phyloP scores from a whole-genome alignment of 2,113 vertebrate genomes.

The Poeciliopsis occidentalis region DNA sequence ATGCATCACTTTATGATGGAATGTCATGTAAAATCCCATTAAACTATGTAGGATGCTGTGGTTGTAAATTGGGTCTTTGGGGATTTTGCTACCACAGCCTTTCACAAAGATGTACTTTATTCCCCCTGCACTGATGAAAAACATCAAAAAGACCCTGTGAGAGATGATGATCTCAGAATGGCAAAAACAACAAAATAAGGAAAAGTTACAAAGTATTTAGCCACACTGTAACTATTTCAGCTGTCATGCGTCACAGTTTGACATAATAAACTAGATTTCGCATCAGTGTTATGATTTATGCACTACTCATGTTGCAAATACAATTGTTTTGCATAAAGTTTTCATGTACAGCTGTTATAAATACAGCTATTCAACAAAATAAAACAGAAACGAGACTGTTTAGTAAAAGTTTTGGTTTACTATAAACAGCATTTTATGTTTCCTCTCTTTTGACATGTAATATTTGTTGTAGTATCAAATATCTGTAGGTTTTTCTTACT shows the following conservation, averaged over 20 bases:
- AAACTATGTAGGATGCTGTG: too few relatives aligned
- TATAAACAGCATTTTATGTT: constrained; percentile 5
- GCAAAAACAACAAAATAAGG: neutral
- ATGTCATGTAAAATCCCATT: too few relatives aligned
- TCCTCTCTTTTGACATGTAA: neutral
- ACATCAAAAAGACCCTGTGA: neutral
- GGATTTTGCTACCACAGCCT: neutral
- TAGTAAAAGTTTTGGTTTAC: constrained; percentile 5
- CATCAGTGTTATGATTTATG: constrained; percentile 13
- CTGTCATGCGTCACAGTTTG: neutral
- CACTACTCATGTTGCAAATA: constrained; percentile 25
- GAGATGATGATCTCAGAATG: neutral
- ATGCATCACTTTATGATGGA: too few relatives aligned
- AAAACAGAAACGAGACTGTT: constrained; percentile 1
- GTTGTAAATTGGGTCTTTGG: neutral
- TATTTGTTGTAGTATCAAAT: neutral
- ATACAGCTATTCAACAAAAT: constrained; percentile 28
- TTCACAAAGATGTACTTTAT: neutral
- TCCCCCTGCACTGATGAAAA: neutral
- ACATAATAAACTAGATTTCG: neutral
- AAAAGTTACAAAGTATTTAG: neutral
- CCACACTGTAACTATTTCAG: neutral
- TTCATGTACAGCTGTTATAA: constrained; percentile 7
- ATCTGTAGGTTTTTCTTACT: neutral
- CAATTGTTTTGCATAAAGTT: constrained; percentile 33